Conservation (phyloP, 2,888 invertebrate species). For the Ligdia adustata region DNA sequence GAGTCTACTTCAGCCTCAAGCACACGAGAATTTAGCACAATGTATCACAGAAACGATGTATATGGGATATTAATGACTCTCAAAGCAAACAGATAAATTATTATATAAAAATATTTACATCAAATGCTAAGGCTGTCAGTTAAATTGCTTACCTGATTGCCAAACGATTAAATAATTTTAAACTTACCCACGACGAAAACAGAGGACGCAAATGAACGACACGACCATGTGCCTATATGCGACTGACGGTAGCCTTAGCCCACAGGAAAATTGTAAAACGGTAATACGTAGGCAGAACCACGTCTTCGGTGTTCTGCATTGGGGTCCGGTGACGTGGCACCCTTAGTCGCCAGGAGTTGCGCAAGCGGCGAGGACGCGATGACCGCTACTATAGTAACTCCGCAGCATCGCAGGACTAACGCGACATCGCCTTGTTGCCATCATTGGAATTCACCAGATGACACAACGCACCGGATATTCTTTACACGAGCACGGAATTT, state of each 20-base stretch:
- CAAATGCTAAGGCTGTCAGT: slow-evolving; percentile 29
- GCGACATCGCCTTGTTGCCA: slow-evolving; percentile 36
- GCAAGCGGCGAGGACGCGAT: slow-evolving; percentile 66
- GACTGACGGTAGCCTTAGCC: slow-evolving; percentile 42
- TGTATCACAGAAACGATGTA: slow-evolving; percentile 9
- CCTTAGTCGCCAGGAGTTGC: slow-evolving; percentile 52
- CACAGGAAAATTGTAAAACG: slow-evolving; percentile 69
- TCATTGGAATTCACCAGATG: slow-evolving; percentile 37
- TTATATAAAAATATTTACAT: slow-evolving; percentile 14
- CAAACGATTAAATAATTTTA: slow-evolving; percentile 23
- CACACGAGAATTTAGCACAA: slow-evolving; percentile 13
- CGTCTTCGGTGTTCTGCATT: slow-evolving; percentile 52
- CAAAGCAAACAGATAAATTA: slow-evolving; percentile 9
- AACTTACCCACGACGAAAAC: slow-evolving; percentile 27
- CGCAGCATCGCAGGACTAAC: slow-evolving; percentile 46
- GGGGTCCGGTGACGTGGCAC: slow-evolving; percentile 63
- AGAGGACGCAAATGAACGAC: slow-evolving; percentile 37
- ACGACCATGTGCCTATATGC: slow-evolving; percentile 35
- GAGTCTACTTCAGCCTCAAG: slow-evolving; percentile 20
- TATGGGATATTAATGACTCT: slow-evolving; percentile 15
- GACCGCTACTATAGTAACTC: slow-evolving; percentile 35
- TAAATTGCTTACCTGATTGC: slow-evolving; percentile 24
- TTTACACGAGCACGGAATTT: slow-evolving; percentile 30
- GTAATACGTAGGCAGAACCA: slow-evolving; percentile 68
- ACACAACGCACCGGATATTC: slow-evolving; percentile 37